Percentiles rank a stretch among this genome's conserved stretches.
Conservation (phyloP, 1,140 invertebrate species). For the Leucophenga varia region DNA sequence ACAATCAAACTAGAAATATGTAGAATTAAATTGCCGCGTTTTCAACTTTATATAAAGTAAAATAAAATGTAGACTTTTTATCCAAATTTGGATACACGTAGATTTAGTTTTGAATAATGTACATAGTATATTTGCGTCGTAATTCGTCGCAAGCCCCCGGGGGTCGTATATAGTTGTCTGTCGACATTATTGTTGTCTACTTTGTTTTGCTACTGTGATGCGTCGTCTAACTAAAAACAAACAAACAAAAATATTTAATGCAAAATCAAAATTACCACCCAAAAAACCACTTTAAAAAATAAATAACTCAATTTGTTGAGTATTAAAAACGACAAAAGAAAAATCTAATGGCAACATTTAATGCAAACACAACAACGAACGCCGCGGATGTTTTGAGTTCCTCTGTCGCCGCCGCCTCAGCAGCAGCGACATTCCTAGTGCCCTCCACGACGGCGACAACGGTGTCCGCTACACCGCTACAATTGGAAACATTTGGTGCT, state of each 20-base stretch:
- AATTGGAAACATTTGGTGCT: conserved; percentile 26
- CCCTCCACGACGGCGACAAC: conserved; percentile 30
- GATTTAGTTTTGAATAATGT: conserved; percentile 23
- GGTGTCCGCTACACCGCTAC: conserved; percentile 22
- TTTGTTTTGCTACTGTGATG: conserved; percentile 11
- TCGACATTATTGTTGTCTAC: too few species aligned
- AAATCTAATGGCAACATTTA: conserved; percentile 42
- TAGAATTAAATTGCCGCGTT: conserved; percentile 30
- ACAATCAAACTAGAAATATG: conserved; percentile 30
- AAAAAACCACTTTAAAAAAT: conserved; percentile 4
- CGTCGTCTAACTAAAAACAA: too few species aligned
- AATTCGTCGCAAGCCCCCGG: conserved; percentile 15
- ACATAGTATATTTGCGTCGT: conserved; percentile 29
- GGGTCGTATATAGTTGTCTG: background rate
- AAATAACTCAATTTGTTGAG: conserved; percentile 13
- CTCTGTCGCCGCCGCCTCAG: conserved; percentile 26
- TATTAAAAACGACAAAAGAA: conserved; percentile 10
- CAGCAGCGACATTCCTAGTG: conserved; percentile 37
- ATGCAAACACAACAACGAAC: conserved; percentile 31
- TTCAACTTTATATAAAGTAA: conserved; percentile 41
- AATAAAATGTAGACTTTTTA: conserved; percentile 39
- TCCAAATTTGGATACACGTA: conserved; percentile 41
- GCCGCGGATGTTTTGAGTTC: conserved; percentile 42
- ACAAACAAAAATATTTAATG: too few species aligned
- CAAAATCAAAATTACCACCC: background rate